A percentile compares a stretch with the other conserved stretches of the same genome.
phyloP scores from a whole-genome alignment of 2,113 vertebrate species.

The Setophaga petechia region DNA sequence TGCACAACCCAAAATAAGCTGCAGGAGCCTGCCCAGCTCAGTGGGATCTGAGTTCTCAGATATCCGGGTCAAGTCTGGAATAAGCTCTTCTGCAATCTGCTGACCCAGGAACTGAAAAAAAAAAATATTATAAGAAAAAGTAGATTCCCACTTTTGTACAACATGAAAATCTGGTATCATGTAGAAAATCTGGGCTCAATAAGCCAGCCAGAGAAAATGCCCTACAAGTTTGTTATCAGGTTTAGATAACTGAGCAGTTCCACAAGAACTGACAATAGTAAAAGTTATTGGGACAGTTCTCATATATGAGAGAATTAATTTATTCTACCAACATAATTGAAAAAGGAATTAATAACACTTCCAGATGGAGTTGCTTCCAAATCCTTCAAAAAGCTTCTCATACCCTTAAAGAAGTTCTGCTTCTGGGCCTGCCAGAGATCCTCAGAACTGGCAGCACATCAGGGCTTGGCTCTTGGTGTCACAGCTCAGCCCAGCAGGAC shows the following conservation, averaged over 20 bases:
- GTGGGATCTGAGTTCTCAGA: slow-evolving; percentile 84
- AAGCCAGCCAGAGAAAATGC: background rate
- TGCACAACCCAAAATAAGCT: slow-evolving; percentile 95
- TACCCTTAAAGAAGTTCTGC: background rate
- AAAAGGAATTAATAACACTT: background rate
- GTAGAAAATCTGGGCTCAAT: background rate
- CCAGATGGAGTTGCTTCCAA: background rate
- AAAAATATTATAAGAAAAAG: background rate
- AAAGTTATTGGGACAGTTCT: background rate
- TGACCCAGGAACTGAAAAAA: slow-evolving; percentile 84
- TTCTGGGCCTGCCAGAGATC: background rate
- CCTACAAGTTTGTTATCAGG: background rate
- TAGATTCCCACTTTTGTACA: background rate
- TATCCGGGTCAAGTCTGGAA: slow-evolving; percentile 86
- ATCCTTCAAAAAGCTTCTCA: background rate
- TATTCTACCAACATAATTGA: background rate
- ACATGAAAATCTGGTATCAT: background rate
- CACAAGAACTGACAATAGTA: background rate
- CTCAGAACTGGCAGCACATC: background rate
- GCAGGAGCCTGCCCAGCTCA: slow-evolving; percentile 90
- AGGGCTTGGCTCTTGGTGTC: background rate
- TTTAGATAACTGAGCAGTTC: background rate
- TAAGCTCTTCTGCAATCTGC: slow-evolving; percentile 87
- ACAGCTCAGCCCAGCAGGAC: background rate
- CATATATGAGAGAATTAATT: background rate